Evolutionary conservation across 2,888 invertebrate genomes (phyloP), one percentile per base, ranked within the genome.

Genomic region (Drosophila imparisetae): DNA sequence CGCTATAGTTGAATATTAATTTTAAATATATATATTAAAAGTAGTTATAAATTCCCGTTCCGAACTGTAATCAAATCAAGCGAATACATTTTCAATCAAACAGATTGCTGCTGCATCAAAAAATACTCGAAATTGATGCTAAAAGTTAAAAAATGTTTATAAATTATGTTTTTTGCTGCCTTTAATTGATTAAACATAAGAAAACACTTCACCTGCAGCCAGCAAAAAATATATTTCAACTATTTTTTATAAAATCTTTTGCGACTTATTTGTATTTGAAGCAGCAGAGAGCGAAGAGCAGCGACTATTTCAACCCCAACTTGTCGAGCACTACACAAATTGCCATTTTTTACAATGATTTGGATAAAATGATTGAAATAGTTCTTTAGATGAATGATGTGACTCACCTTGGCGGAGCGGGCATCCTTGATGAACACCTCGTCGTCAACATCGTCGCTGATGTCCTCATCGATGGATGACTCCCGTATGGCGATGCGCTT

Each of bases 341-440:
- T 55, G 30, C 21, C 15, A 6, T 30, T 57, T 15, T 21, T n/a
- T 27, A 11, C n/a, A 21, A 13, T 27, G 11, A 54, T 36, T 54
- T 24, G 0, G 6, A 7, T 38, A 1, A 13, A 55, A 2, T 6
- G 0, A 3, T 29, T n/a, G 0, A 15, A 40, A 15, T 6, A 4
- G 6, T 3, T 15, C 6, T 15, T 21, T 2, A 21, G 10, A 29
- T 30, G 27, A 27, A 10, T 8, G 2, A 7, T 52, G 24, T 53
- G 53, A 65, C 68, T 78, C 53, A 94, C 94, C 92, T 95, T 95
- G 54, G 95, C 95, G 81, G 94, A 95, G 90, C 95, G 95, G 24
- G 96, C 95, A 93, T 96, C 96, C 72, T 96, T 94, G 79, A 96
- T 96, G 90, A 96, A 96, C 24, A 96, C 96, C 91, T 96, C 96